Conservation (phyloP, 2,888 invertebrate species). For the Brenthis ino region DNA sequence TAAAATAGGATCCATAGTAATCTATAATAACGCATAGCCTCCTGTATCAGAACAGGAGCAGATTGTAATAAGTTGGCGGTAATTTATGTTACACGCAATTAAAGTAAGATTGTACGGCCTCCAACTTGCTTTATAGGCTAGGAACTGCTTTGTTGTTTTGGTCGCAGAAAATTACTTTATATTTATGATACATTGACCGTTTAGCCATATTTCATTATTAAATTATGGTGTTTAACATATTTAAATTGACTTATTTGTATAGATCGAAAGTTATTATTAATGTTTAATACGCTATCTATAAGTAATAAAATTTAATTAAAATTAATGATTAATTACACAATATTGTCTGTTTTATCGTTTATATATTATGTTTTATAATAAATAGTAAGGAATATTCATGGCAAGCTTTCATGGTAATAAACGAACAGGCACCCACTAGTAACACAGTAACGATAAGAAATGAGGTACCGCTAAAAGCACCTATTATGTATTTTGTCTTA, state of each 20-base stretch:
- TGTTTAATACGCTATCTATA: too few species aligned
- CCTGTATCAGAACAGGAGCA: conserved; percentile 72
- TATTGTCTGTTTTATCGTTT: too few species aligned
- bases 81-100: conserved; percentile 81
- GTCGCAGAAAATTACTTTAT: conserved; percentile 25
- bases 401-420: conserved; percentile 36
- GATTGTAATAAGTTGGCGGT: conserved; percentile 77
- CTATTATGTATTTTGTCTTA: conserved; percentile 50
- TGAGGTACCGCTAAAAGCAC: conserved; percentile 46
- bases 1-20: conserved; percentile 10
- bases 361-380: not conserved
- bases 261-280: too few species aligned
- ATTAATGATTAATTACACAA: too few species aligned
- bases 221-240: not conserved
- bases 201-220: too few species aligned
- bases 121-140: conserved; percentile 39
- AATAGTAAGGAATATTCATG: conserved; percentile 25
- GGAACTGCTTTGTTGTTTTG: conserved; percentile 31
- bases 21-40: conserved; percentile 10
- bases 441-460: conserved; percentile 42
- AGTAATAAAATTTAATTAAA: too few species aligned
- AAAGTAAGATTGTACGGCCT: conserved; percentile 77
- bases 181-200: conserved; percentile 2
- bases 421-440: conserved; percentile 33
- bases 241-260: too few species aligned